Evolutionary conservation across 2,888 invertebrate species (phyloP), one percentile per base, ranked within the genome.

Genomic region (Endomychus coccineus): DNA sequence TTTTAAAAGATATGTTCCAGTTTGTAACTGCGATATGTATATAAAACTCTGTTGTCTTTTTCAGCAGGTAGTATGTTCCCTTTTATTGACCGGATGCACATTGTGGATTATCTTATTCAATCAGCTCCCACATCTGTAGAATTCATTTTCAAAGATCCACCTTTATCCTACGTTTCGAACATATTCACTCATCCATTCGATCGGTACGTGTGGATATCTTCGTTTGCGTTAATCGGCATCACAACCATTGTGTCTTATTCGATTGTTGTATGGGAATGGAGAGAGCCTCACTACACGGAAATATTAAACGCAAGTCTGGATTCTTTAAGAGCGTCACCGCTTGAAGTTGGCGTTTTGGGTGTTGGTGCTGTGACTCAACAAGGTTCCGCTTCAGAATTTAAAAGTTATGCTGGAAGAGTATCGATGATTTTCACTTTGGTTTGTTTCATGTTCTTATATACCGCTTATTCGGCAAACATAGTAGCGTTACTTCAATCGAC

Each of bases 161-260:
- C 80, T 0, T 66, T 80, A 0, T 75, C 81, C 0, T 71, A 74
- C 34, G 70, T 80, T 3, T 70, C 73, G 29, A 83, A 82, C 48
- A 75, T 83, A 49, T 81, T 79, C 59, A 64, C 72, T 0, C 58
- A 80, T 2, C 80, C 82, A 0, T 82, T 83, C 58, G 70, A 73
- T 2, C 65, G 61, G 1, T 62, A 66, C 0, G 81, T 82, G 1
- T 83, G 82, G 82, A 49, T 75, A 24, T 71, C 74, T 1, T 69
- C 71, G 25, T 66, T 70, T 6, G 60, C 70, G 1, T 66, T 77
- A 29, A 64, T 75, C 0, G 41, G n/a, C n/a, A 10, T 37, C 6
- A 34, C 24, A 10, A 27, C 33, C 17, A 14, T 32, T 11, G 27
- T 33, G 9, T 21, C 34, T 16, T 40, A 37, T 12, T 11, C 27